These are phyloP conservation scores for Lumbricus terrestris DNA, from an alignment of 2,888 invertebrate species.

Conservation along the genomic window DNA sequence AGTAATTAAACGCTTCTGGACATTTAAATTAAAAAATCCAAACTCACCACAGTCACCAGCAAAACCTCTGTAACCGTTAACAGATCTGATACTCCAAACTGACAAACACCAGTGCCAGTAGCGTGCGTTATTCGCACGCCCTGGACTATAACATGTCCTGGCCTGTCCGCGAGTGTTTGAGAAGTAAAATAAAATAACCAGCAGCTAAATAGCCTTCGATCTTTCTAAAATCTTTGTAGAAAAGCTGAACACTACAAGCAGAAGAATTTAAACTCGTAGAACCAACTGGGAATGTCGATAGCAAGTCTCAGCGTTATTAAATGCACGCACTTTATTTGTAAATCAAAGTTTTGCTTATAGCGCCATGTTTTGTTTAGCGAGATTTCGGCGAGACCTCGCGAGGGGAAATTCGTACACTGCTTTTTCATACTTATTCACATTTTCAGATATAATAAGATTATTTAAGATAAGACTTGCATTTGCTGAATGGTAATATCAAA, in stretches of 20 bases:
- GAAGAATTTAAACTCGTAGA: not conserved
- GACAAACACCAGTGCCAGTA: too few species aligned
- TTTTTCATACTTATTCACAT: too few species aligned
- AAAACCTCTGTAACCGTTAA: not conserved
- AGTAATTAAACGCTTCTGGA: not conserved
- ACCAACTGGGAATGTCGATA: not conserved
- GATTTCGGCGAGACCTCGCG: not conserved
- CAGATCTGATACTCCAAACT: not conserved
- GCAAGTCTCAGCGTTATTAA: not conserved
- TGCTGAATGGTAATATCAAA: too few species aligned
- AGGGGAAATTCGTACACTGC: not conserved
- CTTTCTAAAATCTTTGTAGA: not conserved
- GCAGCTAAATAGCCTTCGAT: not conserved
- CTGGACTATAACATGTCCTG: not conserved
- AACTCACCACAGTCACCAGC: not conserved
- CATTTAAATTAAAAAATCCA: not conserved
- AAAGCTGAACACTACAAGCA: not conserved
- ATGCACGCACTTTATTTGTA: not conserved
- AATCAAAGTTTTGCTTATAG: not conserved
- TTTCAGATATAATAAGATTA: too few species aligned
- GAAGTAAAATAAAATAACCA: not conserved
- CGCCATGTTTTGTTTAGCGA: slow-evolving; percentile 3
- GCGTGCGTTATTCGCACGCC: slow-evolving; percentile 3
- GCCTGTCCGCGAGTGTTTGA: not conserved
- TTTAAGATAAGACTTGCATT: too few species aligned